Conservation (phyloP, 2,113 vertebrate species). For the Desmodus rotundus region DNA sequence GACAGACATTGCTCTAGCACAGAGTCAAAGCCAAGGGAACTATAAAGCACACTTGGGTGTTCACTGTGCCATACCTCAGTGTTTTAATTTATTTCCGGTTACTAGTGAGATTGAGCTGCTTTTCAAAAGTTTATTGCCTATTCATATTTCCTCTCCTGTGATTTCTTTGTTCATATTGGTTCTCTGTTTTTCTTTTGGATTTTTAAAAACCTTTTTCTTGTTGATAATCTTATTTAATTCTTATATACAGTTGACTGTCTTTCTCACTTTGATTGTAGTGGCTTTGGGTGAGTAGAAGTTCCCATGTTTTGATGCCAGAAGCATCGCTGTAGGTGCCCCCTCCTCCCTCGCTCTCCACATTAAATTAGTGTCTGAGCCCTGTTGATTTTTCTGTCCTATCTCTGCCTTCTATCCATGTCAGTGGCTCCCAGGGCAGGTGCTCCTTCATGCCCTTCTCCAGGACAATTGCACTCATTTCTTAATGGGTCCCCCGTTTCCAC, state of each 20-base stretch:
- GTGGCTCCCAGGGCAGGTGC: not conserved
- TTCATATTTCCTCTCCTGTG: not conserved
- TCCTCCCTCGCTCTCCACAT: not conserved
- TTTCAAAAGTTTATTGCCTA: not conserved
- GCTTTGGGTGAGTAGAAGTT: not conserved
- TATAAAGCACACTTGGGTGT: slow-evolving; percentile 84
- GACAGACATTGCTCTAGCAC: slow-evolving; percentile 83
- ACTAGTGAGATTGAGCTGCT: not conserved
- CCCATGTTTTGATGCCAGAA: not conserved
- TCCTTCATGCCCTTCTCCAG: not conserved
- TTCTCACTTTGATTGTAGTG: not conserved
- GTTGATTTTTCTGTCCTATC: not conserved
- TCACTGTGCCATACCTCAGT: slow-evolving; percentile 78
- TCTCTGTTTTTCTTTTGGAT: not conserved
- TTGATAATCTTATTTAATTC: not conserved
- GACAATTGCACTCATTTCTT: not conserved
- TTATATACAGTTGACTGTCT: not conserved
- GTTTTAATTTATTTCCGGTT: not conserved
- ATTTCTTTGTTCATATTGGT: not conserved
- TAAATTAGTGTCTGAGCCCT: not conserved
- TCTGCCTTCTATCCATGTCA: not conserved
- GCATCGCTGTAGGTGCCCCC: not conserved
- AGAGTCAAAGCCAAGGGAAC: slow-evolving; percentile 82
- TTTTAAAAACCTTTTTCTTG: not conserved
- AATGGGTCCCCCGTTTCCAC: fast-evolving